Base-by-base conservation (phyloP, 2,797 vertebrate genomes). In the Siniperca scherzeri region DNA sequence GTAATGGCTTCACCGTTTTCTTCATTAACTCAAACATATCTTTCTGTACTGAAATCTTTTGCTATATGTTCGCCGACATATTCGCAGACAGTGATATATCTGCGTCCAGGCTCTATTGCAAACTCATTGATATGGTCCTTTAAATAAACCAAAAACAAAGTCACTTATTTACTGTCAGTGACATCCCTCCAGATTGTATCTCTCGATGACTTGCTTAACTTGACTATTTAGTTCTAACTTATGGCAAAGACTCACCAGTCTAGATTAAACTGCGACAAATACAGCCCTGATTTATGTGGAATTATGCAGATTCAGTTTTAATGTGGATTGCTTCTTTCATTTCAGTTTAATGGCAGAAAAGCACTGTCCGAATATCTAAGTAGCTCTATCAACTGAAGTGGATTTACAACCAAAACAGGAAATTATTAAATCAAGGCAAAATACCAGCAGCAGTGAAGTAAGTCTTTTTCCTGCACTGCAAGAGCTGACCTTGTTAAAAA, bases 381-480 rank as follows among this genome's bases (percentile, higher is more conserved):
- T 55, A 82, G 65, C 40, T 33, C 60, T 73, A 64, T 79, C 74
- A 72, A 87, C 44, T 88, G 81, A 84, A 91, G 84, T 84, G 76
- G 81, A 88, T 87, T 80, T 78, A 85, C 40, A 88, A 84, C 74
- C 78, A 88, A 87, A 82, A 90, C 87, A 92, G 92, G 89, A 94
- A 91, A 88, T 82, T 83, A 93, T 94, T 82, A 89, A 93, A 88
- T 86, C 55, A 82, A 88, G 84, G 84, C 70, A 80, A 80, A 82
- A 84, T 76, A 83, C 74, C 85, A 81, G 81, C 81, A 82, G 78
- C 82, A 84, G 59, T 76, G 57, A 57, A 62, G 27, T 57, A 53
- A 73, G 33, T 70, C 76, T 44, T 60, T 76, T 77, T 81, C 59
- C 67, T 84, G 87, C 74, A 72, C 75, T 80, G 25, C 59, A 77